Percentiles rank a stretch among this genome's conserved stretches.
These are phyloP conservation scores for Melanophora roralis DNA, from an alignment of 2,888 invertebrate genomes.

Conservation along the genomic window DNA sequence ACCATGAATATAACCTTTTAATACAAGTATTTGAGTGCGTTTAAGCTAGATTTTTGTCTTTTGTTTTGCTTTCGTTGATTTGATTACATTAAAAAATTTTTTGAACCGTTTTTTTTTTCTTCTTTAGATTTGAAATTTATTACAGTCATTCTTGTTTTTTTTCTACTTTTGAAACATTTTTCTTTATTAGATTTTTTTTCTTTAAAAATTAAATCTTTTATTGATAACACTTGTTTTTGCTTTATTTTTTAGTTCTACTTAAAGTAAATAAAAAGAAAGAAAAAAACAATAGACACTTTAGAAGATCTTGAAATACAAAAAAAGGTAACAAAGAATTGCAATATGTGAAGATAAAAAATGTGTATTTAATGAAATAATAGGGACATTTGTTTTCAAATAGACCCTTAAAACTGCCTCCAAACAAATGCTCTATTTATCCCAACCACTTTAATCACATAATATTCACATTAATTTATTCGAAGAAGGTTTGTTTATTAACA, in stretches of 20 bases:
- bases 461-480: slow-evolving; percentile 44
- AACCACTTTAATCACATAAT: slow-evolving; percentile 27
- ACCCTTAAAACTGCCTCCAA: background rate
- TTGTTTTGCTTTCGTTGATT: slow-evolving; percentile 41
- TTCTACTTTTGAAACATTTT: slow-evolving; percentile 6
- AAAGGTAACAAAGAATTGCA: slow-evolving; percentile 53
- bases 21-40: slow-evolving; percentile 39
- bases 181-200: background rate
- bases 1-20: slow-evolving; percentile 50
- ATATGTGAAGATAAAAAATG: slow-evolving; percentile 57
- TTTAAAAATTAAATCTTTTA: slow-evolving; percentile 51
- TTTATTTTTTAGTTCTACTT: slow-evolving; percentile 26
- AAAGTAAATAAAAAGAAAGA: background rate
- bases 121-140: slow-evolving; percentile 53
- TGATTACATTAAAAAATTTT: slow-evolving; percentile 43
- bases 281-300: background rate
- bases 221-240: slow-evolving; percentile 56
- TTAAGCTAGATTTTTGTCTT: slow-evolving; percentile 20
- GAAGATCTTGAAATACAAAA: slow-evolving; percentile 26
- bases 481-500: slow-evolving; percentile 25
- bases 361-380: slow-evolving; percentile 48
- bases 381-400: slow-evolving; percentile 57
- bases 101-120: background rate
- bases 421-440: background rate
- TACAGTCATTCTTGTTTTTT: slow-evolving; percentile 50